These are phyloP conservation scores for Patella pellucida DNA, from an alignment of 2,888 invertebrate species.

Conservation along the genomic window DNA sequence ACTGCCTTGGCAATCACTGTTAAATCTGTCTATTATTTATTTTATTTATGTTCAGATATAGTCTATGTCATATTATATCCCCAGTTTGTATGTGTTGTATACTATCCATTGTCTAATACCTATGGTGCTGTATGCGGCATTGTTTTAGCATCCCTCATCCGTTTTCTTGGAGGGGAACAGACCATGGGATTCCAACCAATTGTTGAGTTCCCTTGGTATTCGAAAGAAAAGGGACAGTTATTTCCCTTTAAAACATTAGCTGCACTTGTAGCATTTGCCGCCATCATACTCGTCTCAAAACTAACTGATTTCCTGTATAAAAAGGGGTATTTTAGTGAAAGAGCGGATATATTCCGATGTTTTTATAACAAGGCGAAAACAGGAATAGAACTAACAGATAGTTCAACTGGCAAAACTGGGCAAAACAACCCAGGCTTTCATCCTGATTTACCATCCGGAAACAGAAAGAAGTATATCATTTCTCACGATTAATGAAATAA, in stretches of 20 bases:
- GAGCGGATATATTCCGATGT: constrained; percentile 79
- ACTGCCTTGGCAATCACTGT: constrained; percentile 95
- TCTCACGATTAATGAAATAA: too few relatives aligned
- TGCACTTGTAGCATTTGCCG: constrained; percentile 78
- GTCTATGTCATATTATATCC: constrained; percentile 99
- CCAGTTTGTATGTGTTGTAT: constrained; percentile 96
- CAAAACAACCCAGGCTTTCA: constrained; percentile 1
- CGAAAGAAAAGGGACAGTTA: constrained; percentile 75
- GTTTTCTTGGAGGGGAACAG: constrained; percentile 53
- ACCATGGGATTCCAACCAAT: constrained; percentile 44
- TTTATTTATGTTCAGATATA: constrained; percentile 98
- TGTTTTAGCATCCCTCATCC: constrained; percentile 36
- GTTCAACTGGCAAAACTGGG: neutral
- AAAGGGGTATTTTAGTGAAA: constrained; percentile 85
- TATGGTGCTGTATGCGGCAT: constrained; percentile 85
- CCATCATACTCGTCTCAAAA: constrained; percentile 55
- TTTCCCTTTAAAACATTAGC: constrained; percentile 97
- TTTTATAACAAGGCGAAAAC: neutral
- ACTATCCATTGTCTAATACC: constrained; percentile 94
- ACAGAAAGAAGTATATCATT: too few relatives aligned
- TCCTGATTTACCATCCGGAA: neutral
- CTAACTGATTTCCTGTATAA: constrained; percentile 83
- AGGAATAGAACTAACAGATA: neutral
- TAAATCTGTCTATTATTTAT: constrained; percentile 95
- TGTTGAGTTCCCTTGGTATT: constrained; percentile 52